Evolutionary conservation across 1,140 invertebrate species (phyloP).

Genomic region (Marisa cornuarietis): DNA sequence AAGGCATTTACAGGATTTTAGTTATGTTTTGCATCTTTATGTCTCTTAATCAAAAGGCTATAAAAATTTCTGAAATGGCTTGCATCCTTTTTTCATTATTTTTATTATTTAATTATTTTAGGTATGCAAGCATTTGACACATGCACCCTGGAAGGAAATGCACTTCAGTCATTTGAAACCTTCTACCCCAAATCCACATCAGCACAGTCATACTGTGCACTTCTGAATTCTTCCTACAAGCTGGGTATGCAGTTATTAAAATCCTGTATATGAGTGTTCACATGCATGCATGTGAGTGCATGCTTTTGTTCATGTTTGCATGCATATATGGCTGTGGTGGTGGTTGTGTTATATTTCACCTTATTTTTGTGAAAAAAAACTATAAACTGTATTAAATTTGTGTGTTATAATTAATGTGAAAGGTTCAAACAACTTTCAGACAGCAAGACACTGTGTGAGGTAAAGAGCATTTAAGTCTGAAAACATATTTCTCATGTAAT

Average conservation of each 20-base stretch:
- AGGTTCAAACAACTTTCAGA: not conserved
- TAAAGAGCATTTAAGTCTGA: not conserved
- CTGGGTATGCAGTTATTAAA: slow-evolving; percentile 28
- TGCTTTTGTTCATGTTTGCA: not conserved
- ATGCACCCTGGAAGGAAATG: slow-evolving; percentile 23
- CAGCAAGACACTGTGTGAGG: not conserved
- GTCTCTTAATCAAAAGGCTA: not conserved
- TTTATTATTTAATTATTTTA: slow-evolving; percentile 21
- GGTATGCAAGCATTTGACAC: slow-evolving; percentile 43
- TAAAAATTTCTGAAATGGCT: not conserved
- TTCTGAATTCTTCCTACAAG: slow-evolving; percentile 15
- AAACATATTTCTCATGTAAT: not conserved
- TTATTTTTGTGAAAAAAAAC: not conserved
- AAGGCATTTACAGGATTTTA: no score
- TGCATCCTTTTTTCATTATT: not conserved
- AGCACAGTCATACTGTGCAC: slow-evolving; percentile 30
- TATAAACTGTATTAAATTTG: not conserved
- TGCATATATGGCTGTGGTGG: not conserved
- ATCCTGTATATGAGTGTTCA: not conserved
- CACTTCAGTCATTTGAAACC: slow-evolving; percentile 21
- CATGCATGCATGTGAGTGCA: not conserved
- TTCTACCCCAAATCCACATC: slow-evolving; percentile 37
- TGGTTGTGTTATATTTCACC: not conserved
- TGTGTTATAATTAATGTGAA: not conserved
- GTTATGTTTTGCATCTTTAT: not conserved